Evolutionary conservation across 2,113 vertebrate species (phyloP).

Genomic region (Heterocephalus glaber): DNA sequence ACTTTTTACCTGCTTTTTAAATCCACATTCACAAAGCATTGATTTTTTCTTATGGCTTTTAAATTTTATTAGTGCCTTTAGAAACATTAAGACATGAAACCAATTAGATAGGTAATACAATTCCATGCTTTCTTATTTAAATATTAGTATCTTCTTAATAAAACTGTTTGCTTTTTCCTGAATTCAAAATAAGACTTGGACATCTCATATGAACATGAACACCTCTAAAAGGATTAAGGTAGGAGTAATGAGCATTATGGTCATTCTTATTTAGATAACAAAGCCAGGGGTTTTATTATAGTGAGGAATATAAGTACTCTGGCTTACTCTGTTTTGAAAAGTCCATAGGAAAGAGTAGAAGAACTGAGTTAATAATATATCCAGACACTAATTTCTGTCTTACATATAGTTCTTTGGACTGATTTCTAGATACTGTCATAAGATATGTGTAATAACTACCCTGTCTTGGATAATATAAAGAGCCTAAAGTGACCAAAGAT

Average conservation of each 20-base stretch:
- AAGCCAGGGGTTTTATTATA: constrained; percentile 20
- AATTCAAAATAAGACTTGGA: constrained; percentile 34
- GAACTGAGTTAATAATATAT: constrained; percentile 10
- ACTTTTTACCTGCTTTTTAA: constrained; percentile 67
- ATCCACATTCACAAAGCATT: constrained; percentile 75
- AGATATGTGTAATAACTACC: constrained; percentile 10
- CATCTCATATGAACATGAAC: constrained; percentile 14
- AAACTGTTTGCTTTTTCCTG: constrained; percentile 58
- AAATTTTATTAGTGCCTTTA: constrained; percentile 38
- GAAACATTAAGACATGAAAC: constrained; percentile 60
- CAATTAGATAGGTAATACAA: constrained; percentile 48
- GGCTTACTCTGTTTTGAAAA: constrained; percentile 16
- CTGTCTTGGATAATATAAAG: constrained; percentile 40
- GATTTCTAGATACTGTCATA: constrained; percentile 27
- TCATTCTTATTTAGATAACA: constrained; percentile 46
- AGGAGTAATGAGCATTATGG: background rate
- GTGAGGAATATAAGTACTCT: constrained; percentile 1
- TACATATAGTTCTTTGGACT: constrained; percentile 33
- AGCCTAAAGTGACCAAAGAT: constrained; percentile 69
- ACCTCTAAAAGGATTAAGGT: constrained; percentile 26
- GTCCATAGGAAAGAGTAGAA: constrained; percentile 30
- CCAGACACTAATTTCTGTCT: constrained; percentile 33
- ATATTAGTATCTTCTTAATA: constrained; percentile 53
- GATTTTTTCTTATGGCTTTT: constrained; percentile 67
- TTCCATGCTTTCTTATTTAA: constrained; percentile 54